Evolutionary conservation across 2,888 invertebrate genomes (phyloP), one percentile per base, ranked within the genome.

Genomic region (Plebejus argus): DNA sequence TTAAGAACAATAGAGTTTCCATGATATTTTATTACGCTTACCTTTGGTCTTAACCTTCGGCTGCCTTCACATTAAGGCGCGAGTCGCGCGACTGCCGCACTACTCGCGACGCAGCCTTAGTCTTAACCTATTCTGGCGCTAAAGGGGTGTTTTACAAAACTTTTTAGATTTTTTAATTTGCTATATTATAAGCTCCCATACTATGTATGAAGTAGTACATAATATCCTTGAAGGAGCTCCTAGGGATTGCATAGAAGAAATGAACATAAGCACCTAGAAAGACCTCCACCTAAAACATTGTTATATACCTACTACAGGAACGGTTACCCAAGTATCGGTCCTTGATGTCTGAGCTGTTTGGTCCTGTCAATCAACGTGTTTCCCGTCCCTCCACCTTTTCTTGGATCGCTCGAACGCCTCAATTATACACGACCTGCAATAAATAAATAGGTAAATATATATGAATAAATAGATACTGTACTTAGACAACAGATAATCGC

Each of bases 341-440:
- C 61, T 76, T 35, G 39, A 56, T n/a, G 66, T 58, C 66, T 66
- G 23, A 39, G 76, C 20, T 23, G 66, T 3, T 45, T 28, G n/a
- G 39, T 18, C 35, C 23, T 71, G 87, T 93, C 90, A 91, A 80
- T 89, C 84, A 53, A 90, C 83, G 78, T 94, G 94, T 81, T 86
- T 86, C 15, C 92, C 94, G 78, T 93, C 89, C 79, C 88, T 89
- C 91, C 90, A 93, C 82, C 87, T 94, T 81, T 90, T 95, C 85
- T 96, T 96, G 49, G 96, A 96, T 83, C 95, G 94, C 82, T 96
- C 95, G 86, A 97, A 97, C 6, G 96, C 96, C 91, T 97, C 97
- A 79, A 95, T 95, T 82, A 97, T 97, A 82, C 96, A 96, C 33
- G 96, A 94, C 84, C 97, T 97, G 89, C 39, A 95, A 77, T 8